Percentiles rank a stretch among this genome's conserved stretches.
Evolutionary conservation across 2,888 invertebrate genomes (phyloP).

Genomic region (Nemurella pictetii): DNA sequence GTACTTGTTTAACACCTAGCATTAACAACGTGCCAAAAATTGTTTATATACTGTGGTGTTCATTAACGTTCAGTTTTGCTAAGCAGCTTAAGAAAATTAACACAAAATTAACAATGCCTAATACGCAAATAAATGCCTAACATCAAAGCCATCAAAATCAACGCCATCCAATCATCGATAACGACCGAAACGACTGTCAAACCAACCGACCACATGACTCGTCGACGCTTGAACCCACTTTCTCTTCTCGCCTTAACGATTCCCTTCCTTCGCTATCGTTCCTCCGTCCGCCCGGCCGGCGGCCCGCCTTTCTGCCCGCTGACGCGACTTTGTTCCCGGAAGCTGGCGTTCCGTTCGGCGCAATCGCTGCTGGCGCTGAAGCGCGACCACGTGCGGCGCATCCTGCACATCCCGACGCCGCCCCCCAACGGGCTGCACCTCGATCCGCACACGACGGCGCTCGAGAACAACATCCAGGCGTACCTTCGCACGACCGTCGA

Average conservation of each 20-base stretch:
- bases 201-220: neutral
- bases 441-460: slow-evolving; percentile 54
- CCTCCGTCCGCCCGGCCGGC: neutral
- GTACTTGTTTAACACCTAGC: no score
- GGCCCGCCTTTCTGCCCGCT: neutral
- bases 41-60: neutral
- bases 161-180: no score
- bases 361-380: slow-evolving; percentile 73
- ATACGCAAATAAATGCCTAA: neutral
- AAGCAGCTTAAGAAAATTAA: neutral
- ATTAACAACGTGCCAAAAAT: no score
- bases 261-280: slow-evolving; percentile 19
- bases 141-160: no score
- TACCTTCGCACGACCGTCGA: slow-evolving; percentile 72
- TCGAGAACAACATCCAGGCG: slow-evolving; percentile 63
- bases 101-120: neutral
- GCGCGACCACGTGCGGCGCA: slow-evolving; percentile 69
- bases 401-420: slow-evolving; percentile 56
- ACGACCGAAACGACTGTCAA: neutral
- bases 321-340: slow-evolving; percentile 41
- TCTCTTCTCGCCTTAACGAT: slow-evolving; percentile 8
- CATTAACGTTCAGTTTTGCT: neutral
- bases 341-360: slow-evolving; percentile 75
- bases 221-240: neutral
- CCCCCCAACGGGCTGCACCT: slow-evolving; percentile 50